Evolutionary conservation across 2,113 vertebrate genomes (phyloP).

Genomic region (Phocoena sinus): DNA sequence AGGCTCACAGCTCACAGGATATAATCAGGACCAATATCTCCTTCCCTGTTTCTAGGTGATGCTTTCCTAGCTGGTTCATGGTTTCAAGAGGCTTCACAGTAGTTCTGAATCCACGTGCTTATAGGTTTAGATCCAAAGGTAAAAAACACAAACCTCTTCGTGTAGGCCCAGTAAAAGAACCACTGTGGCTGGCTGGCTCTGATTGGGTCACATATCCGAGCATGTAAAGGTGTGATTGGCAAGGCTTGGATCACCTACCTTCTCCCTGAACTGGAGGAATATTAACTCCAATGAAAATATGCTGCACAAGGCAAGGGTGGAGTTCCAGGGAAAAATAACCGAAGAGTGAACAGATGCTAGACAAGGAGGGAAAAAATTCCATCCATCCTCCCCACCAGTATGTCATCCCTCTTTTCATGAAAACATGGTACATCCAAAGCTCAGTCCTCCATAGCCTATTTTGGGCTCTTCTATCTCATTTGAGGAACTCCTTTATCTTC

Average conservation of each 20-base stretch:
- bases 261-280: not conserved
- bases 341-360: not conserved
- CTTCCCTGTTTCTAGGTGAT: not conserved
- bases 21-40: not conserved
- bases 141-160: not conserved
- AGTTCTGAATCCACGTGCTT: not conserved
- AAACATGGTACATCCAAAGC: not conserved
- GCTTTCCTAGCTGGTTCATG: not conserved
- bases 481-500: not conserved
- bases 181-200: not conserved
- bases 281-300: not conserved
- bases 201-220: not conserved
- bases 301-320: accelerated
- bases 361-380: not conserved
- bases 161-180: not conserved
- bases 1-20: not conserved
- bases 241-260: not conserved
- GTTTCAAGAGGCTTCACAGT: not conserved
- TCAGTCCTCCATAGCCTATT: not conserved
- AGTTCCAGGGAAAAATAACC: not conserved
- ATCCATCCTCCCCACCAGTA: not conserved
- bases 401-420: not conserved
- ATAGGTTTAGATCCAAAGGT: not conserved
- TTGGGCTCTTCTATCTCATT: not conserved
- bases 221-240: not conserved